Base-by-base conservation (phyloP, 2,113 vertebrate species). In the Lophochroa leadbeateri region DNA sequence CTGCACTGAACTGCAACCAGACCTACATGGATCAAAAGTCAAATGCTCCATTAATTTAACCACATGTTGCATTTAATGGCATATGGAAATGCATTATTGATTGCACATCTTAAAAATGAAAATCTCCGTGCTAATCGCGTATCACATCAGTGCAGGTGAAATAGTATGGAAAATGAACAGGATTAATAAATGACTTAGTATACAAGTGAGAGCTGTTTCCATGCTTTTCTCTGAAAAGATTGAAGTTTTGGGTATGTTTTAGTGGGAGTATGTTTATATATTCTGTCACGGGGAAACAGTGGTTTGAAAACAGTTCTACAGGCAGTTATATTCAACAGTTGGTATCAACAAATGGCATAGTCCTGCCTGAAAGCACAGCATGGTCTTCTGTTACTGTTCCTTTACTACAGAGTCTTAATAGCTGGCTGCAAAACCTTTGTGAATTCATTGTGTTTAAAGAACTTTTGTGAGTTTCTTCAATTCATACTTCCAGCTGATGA, bases 31-130 rank as follows among this genome's bases (percentile, higher is more conserved):
- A 96, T 96, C 95, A 92, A 60, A 95, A 97, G 89, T 97, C 92
- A 97, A 93, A 92, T 85, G 95, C 82, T 92, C 89, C 78, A 88
- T 97, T 97, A 97, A 93, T 97, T 97, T 96, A 95, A 96, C 87
- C 86, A 69, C 68, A 75, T 4, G 10, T 90, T 96, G 72, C 53
- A 77, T 92, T 95, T 97, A 96, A 95, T 93, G 92, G 43, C 69
- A 65, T 93, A 88, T 89, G 91, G 77, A 96, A 96, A 95, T 97
- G 70, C 57, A 76, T 94, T 97, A 97, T 97, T 97, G 96, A 97
- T 94, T 96, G 89, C 72, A 87, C 81, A 78, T 88, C 92, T 97
- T 88, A 88, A 94, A 96, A 96, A 91, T 95, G 33, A 95, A 96
- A 96, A 95, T 94, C 79, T 93, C 71, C 53, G 35, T 92, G 88